These are phyloP conservation scores for Eulemur macaco DNA, from an alignment of 2,113 vertebrate genomes.

Conservation along the genomic window DNA sequence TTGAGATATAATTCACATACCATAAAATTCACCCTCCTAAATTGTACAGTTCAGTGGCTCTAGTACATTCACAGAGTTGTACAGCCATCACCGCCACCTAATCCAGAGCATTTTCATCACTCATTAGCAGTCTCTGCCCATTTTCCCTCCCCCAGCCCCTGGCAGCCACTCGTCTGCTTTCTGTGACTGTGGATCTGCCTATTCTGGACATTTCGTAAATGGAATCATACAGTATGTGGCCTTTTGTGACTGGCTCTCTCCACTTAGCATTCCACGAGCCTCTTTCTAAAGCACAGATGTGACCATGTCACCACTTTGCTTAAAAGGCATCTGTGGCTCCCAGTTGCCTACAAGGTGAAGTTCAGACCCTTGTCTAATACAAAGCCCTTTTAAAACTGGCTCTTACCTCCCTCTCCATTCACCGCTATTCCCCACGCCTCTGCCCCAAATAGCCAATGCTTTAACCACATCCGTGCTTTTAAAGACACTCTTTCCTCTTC, in stretches of 20 bases:
- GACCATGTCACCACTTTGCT: neutral
- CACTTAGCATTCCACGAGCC: neutral
- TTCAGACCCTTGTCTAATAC: neutral
- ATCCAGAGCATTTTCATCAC: neutral
- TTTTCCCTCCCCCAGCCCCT: neutral
- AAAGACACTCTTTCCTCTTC: neutral
- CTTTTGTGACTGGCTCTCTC: neutral
- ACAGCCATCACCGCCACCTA: neutral
- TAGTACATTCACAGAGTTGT: neutral
- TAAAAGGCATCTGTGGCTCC: neutral
- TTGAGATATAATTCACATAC: neutral
- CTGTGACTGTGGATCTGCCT: neutral
- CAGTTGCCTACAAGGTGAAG: neutral
- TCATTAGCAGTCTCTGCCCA: too few species aligned
- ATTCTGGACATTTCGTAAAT: neutral
- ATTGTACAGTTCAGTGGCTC: neutral
- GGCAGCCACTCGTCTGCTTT: neutral
- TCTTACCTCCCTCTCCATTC: neutral
- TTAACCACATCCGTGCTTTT: neutral
- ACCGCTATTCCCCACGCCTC: neutral
- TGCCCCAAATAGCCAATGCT: neutral
- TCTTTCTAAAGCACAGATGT: neutral
- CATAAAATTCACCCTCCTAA: neutral
- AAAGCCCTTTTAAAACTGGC: neutral
- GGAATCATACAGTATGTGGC: neutral